Evolutionary conservation across 2,797 vertebrate species (phyloP), one percentile per base, ranked within the genome.

Genomic region (Eremophila alpestris): DNA sequence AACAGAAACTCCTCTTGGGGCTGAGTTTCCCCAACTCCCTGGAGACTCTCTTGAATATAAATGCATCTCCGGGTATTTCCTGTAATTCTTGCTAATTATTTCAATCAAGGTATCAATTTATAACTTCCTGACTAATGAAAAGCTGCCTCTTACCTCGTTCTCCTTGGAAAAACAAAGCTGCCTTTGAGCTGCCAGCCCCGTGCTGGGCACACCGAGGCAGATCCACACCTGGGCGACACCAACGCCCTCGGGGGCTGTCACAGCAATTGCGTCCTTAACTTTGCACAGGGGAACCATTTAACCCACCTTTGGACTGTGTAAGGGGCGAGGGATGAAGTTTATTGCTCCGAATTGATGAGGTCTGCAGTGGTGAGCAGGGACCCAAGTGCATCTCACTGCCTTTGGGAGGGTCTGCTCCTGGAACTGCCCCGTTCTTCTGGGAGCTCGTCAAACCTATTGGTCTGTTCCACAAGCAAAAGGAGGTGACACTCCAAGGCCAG

Each of bases 51-150:
- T 76, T 62, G 90, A 95, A 71, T 94, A 38, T 87, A 68, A 95
- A 92, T 92, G 70, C 70, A 82, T 78, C 95, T 84, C 74, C 0
- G 3, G 90, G 94, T 94, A 90, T 92, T 96, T 96, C 95, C 96
- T 96, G 96, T 93, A 94, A 94, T 95, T 75, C 92, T 81, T 15
- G 74, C 68, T 95, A 96, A 96, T 96, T 96, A 96, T 90, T 94
- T 89, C 94, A 96, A 96, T 96, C 96, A 96, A 96, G 94, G 18
- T 88, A 83, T 89, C 90, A 95, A 79, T 96, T 96, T 93, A 55
- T 80, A 75, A 75, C 89, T 96, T 96, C 96, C 96, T 90, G 95
- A 19, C 92, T 95, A 63, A 96, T 90, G 94, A 96, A 90, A 95
- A 58, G 94, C 92, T 65, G 62, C 52, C 88, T 11, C 92, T 93